Conservation (phyloP, 1,140 invertebrate genomes). For the Brachionus angularis region DNA sequence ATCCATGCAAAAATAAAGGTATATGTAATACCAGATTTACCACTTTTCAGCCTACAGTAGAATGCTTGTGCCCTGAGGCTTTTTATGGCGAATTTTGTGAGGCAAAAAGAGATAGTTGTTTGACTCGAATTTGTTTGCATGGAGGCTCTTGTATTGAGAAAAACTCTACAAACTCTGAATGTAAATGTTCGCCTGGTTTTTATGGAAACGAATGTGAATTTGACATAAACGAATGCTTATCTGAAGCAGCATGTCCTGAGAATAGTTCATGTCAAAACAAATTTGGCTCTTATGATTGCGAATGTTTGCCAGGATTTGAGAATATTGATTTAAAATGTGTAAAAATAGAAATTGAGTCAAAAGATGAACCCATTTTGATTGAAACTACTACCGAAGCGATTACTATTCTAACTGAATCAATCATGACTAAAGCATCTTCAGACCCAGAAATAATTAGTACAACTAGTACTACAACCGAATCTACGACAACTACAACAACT, state of each 20-base stretch:
- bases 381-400: neutral
- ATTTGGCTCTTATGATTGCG: slow-evolving; percentile 21
- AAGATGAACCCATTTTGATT: neutral
- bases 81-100: slow-evolving; percentile 28
- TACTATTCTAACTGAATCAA: neutral
- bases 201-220: slow-evolving; percentile 30
- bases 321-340: neutral
- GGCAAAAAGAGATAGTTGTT: neutral
- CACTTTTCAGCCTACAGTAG: slow-evolving; percentile 2
- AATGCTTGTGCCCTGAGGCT: slow-evolving; percentile 28
- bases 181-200: slow-evolving; percentile 46
- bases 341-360: slow-evolving; percentile 1
- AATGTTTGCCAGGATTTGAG: neutral
- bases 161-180: slow-evolving; percentile 16
- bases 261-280: slow-evolving; percentile 33
- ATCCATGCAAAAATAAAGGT: slow-evolving; percentile 76
- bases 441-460: neutral
- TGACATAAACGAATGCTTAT: slow-evolving; percentile 23
- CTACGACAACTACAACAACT: neutral
- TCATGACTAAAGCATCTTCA: neutral
- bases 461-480: neutral
- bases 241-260: neutral
- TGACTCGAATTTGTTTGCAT: neutral
- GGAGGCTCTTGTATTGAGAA: slow-evolving; percentile 23
- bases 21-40: slow-evolving; percentile 59